Percentiles rank a stretch among this genome's conserved stretches.
These are phyloP conservation scores for Stomatorhinus ivindoensis DNA, from an alignment of 2,113 vertebrate genomes.

Conservation along the genomic window DNA sequence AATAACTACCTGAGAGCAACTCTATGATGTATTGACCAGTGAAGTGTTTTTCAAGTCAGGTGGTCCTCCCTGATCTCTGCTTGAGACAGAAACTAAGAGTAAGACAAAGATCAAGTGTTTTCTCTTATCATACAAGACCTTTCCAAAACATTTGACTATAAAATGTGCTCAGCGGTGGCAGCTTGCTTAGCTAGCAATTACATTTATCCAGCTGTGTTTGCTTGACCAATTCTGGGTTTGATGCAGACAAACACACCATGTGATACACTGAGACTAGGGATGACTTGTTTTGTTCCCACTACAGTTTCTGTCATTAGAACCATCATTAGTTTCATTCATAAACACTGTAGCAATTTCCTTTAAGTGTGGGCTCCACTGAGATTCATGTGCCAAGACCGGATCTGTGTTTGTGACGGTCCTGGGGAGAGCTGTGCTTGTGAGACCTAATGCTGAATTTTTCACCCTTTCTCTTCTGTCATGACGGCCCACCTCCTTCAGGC, in stretches of 20 bases:
- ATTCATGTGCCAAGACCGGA: neutral
- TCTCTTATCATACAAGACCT: neutral
- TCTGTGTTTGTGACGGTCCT: neutral
- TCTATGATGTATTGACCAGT: neutral
- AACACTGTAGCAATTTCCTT: neutral
- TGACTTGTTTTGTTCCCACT: neutral
- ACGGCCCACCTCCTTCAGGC: neutral
- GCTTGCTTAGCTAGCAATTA: neutral
- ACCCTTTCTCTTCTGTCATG: neutral
- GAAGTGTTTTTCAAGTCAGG: neutral
- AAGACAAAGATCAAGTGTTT: neutral
- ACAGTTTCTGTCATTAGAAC: neutral
- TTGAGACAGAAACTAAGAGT: neutral
- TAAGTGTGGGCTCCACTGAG: neutral
- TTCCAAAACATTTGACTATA: neutral
- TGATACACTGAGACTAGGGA: neutral
- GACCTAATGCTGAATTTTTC: neutral
- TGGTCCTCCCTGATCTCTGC: neutral
- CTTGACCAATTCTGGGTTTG: neutral
- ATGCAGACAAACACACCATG: neutral
- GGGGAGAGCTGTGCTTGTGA: neutral
- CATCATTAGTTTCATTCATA: neutral
- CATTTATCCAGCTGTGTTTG: neutral
- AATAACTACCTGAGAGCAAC: neutral
- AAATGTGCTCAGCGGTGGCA: neutral